Evolutionary conservation across 2,888 invertebrate species (phyloP).

Genomic region (Heliconius ismenius): DNA sequence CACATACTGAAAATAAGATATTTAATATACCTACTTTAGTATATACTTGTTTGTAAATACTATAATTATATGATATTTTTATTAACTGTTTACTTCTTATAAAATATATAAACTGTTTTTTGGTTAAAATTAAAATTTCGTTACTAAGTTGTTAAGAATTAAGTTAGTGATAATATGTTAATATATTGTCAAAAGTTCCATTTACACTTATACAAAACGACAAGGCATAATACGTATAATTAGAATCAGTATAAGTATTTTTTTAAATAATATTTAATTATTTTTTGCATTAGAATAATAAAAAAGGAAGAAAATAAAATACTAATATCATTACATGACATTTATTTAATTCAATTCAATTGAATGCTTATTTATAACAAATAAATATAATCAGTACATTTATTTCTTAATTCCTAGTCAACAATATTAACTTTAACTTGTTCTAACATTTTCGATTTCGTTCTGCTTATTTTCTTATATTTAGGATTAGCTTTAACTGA

Average conservation of each 20-base stretch:
- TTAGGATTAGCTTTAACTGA: conserved; percentile 79
- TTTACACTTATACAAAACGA: background rate
- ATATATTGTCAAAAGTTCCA: background rate
- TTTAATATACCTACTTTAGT: conserved; percentile 8
- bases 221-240: background rate
- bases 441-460: conserved; percentile 73
- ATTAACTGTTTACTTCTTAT: background rate
- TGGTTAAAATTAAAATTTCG: background rate
- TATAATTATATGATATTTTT: background rate
- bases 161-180: background rate
- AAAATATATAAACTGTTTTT: background rate
- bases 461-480: conserved; percentile 76
- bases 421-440: conserved; percentile 75
- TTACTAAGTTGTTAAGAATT: background rate
- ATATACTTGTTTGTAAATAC: background rate
- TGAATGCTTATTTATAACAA: conserved; percentile 39
- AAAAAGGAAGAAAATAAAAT: conserved; percentile 19
- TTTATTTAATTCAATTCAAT: conserved; percentile 39
- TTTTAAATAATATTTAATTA: background rate
- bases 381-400: conserved; percentile 39
- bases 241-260: background rate
- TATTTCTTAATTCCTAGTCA: conserved; percentile 52
- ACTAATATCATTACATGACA: conserved; percentile 35
- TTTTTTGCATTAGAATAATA: background rate
- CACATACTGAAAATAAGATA: conserved; percentile 42